Evolutionary conservation across 2,888 invertebrate species (phyloP).

Genomic region (Xylophagus ater): DNA sequence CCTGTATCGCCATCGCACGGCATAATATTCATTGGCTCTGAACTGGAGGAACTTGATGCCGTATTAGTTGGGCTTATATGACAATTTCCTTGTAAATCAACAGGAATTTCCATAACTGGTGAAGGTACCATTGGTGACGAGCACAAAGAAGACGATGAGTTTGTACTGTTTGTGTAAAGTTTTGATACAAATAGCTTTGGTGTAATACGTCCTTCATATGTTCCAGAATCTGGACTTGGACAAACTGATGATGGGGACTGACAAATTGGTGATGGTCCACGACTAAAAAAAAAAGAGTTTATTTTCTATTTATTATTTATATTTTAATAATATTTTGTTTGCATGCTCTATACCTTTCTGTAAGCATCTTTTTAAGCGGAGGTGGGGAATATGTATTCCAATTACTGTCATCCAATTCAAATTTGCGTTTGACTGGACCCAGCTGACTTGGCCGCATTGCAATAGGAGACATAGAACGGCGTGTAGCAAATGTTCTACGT

Average conservation of each 20-base stretch:
- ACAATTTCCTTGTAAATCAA: slow-evolving; percentile 21
- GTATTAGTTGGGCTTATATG: no score
- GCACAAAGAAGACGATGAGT: slow-evolving; percentile 32
- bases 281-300: slow-evolving; percentile 23
- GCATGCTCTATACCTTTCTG: slow-evolving; percentile 28
- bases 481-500: slow-evolving; percentile 64
- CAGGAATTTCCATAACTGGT: slow-evolving; percentile 19
- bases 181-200: slow-evolving; percentile 38
- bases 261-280: slow-evolving; percentile 37
- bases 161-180: slow-evolving; percentile 28
- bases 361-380: slow-evolving; percentile 37
- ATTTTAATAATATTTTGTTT: not conserved
- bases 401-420: slow-evolving; percentile 34
- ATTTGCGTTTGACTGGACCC: slow-evolving; percentile 49
- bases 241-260: slow-evolving; percentile 40
- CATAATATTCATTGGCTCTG: no score
- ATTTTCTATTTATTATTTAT: not conserved
- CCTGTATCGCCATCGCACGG: no score
- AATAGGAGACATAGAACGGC: slow-evolving; percentile 81
- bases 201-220: slow-evolving; percentile 38
- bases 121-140: slow-evolving; percentile 29
- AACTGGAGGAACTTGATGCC: slow-evolving; percentile 14
- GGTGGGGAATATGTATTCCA: slow-evolving; percentile 35
- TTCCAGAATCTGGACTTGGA: slow-evolving; percentile 38
- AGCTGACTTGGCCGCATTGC: slow-evolving; percentile 66